phyloP scores from a whole-genome alignment of 2,888 invertebrate genomes.

The Brassicogethes aeneus region DNA sequence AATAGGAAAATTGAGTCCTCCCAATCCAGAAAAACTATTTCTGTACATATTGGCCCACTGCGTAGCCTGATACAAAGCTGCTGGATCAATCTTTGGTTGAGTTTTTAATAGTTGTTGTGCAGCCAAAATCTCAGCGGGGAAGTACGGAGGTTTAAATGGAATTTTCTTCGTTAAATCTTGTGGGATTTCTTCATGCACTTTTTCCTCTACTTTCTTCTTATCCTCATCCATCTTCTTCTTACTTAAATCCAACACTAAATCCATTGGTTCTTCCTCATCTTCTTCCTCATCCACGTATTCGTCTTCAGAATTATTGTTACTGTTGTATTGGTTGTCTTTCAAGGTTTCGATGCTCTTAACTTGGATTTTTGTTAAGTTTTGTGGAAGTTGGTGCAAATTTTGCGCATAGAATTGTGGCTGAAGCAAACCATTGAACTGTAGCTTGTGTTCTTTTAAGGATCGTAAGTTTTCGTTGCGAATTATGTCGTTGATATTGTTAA shows the following conservation, averaged over 20 bases:
- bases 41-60: conserved; percentile 55
- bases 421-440: conserved; percentile 20
- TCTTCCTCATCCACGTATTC: conserved; percentile 19
- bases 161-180: conserved; percentile 42
- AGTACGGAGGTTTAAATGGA: conserved; percentile 32
- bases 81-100: conserved; percentile 52
- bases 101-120: conserved; percentile 63
- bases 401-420: conserved; percentile 25
- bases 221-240: conserved; percentile 51
- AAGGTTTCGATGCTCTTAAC: conserved; percentile 54
- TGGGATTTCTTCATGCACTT: conserved; percentile 29
- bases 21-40: conserved; percentile 39
- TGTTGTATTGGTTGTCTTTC: conserved; percentile 46
- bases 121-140: conserved; percentile 46
- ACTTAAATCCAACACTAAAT: conserved; percentile 67
- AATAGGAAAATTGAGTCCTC: conserved; percentile 47
- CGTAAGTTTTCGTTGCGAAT: conserved; percentile 27
- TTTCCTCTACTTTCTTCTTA: conserved; percentile 21
- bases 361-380: conserved; percentile 29
- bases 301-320: conserved; percentile 34
- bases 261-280: conserved; percentile 32
- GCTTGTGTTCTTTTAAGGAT: conserved; percentile 23
- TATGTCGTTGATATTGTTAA: conserved; percentile 24
- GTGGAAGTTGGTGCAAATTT: conserved; percentile 3
- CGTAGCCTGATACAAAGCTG: conserved; percentile 48